Conservation (phyloP, 2,797 vertebrate species). For the Zonotrichia albicollis region DNA sequence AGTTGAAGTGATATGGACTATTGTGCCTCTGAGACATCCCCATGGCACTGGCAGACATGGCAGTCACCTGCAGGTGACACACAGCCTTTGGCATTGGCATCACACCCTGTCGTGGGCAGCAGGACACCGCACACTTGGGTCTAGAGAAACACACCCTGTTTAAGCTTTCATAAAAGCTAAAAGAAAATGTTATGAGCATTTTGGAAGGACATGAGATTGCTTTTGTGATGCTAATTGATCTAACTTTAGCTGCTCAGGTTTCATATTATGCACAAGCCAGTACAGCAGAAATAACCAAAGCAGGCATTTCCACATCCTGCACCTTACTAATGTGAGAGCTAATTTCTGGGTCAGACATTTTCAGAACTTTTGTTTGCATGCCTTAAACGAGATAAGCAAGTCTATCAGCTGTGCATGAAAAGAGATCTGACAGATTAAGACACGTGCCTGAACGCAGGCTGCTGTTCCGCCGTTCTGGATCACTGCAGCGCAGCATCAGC, state of each 20-base stretch:
- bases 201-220: background rate
- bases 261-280: fast-evolving
- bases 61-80: background rate
- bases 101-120: background rate
- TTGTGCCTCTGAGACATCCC: background rate
- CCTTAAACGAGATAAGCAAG: background rate
- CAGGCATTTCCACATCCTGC: background rate
- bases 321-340: background rate
- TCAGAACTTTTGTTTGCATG: background rate
- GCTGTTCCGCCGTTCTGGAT: background rate
- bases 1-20: background rate
- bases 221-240: background rate
- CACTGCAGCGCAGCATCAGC: background rate
- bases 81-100: background rate
- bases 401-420: background rate
- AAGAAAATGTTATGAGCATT: background rate
- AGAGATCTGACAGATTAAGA: background rate
- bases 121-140: background rate
- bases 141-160: background rate
- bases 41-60: fast-evolving
- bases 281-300: background rate
- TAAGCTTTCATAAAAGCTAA: background rate
- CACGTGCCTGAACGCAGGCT: background rate
- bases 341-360: background rate
- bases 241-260: background rate